These are phyloP conservation scores for Leptinotarsa juncta DNA, from an alignment of 2,888 invertebrate genomes.

Conservation along the genomic window DNA sequence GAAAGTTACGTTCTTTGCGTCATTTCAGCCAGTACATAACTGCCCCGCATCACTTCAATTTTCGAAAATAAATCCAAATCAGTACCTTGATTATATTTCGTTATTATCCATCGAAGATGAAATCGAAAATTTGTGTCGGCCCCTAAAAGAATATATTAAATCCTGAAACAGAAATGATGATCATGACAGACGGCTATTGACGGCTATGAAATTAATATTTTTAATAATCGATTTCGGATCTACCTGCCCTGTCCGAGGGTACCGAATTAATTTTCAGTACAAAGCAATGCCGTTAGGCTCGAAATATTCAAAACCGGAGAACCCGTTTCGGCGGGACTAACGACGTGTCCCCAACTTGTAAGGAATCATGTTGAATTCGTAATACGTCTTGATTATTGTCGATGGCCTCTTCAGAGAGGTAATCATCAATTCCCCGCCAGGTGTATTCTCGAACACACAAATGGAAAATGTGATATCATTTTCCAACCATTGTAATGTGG, in stretches of 20 bases:
- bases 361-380: constrained; percentile 6
- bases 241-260: constrained; percentile 49
- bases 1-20: too few species aligned
- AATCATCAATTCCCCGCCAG: not conserved
- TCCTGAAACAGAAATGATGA: constrained; percentile 54
- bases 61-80: constrained; percentile 15
- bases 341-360: constrained; percentile 1
- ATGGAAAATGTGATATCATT: too few species aligned
- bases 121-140: constrained; percentile 49
- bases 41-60: not conserved
- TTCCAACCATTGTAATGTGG: too few species aligned
- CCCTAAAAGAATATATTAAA: constrained; percentile 53
- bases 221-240: constrained; percentile 61
- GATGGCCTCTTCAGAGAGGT: not conserved
- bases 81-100: constrained; percentile 21
- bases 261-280: constrained; percentile 45
- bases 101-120: constrained; percentile 41
- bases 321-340: constrained; percentile 42
- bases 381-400: constrained; percentile 15
- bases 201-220: constrained; percentile 61
- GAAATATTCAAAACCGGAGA: constrained; percentile 31
- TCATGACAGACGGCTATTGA: constrained; percentile 56
- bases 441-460: too few species aligned
- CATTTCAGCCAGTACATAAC: not conserved
- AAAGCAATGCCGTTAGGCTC: constrained; percentile 27